Evolutionary conservation across 2,113 vertebrate species (phyloP).

Genomic region (Nanger granti): DNA sequence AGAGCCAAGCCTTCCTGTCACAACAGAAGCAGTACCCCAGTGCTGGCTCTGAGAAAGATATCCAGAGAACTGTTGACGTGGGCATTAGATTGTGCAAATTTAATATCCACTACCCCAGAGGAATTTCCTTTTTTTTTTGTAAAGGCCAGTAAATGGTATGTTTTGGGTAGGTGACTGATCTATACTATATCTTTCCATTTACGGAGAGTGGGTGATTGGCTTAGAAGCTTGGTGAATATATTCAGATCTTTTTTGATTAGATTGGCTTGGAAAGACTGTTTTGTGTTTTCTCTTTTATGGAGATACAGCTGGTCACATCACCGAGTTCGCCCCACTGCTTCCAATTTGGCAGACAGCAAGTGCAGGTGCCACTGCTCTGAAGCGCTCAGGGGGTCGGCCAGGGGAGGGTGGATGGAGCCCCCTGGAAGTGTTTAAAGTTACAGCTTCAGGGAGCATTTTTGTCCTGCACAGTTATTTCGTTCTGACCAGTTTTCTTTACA

Average conservation of each 20-base stretch:
- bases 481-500: slow-evolving; percentile 63
- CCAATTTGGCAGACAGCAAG: slow-evolving; percentile 72
- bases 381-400: slow-evolving; percentile 58
- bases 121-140: background rate
- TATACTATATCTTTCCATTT: background rate
- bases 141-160: background rate
- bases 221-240: slow-evolving; percentile 10
- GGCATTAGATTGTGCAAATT: background rate
- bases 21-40: background rate
- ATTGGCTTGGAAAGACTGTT: slow-evolving; percentile 71
- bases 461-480: slow-evolving; percentile 61
- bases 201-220: slow-evolving; percentile 4
- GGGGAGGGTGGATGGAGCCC: slow-evolving; percentile 29
- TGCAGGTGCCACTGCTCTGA: slow-evolving; percentile 75
- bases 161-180: background rate
- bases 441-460: slow-evolving; percentile 63
- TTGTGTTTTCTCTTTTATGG: slow-evolving; percentile 73
- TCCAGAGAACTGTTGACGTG: background rate
- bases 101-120: background rate
- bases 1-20: background rate
- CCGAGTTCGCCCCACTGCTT: slow-evolving; percentile 73
- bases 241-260: slow-evolving; percentile 57
- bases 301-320: slow-evolving; percentile 76
- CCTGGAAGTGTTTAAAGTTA: slow-evolving; percentile 61
- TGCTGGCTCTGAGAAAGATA: background rate